phyloP scores from a whole-genome alignment of 2,888 invertebrate species.

The Lepidocyrtinus sp. region DNA sequence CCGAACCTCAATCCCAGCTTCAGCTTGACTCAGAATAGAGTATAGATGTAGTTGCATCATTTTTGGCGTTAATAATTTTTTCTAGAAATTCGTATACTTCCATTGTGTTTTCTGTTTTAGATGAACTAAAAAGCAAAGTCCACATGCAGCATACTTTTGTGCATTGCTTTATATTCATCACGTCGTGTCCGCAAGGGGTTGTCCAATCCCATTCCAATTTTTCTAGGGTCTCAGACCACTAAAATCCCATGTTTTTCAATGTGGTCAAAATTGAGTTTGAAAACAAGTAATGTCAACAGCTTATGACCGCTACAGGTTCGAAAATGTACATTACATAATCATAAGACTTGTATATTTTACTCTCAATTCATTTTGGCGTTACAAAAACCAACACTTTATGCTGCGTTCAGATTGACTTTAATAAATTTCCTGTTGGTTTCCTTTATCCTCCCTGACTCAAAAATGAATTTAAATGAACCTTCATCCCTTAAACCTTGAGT shows the following conservation, averaged over 20 bases:
- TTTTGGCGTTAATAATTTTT: background rate
- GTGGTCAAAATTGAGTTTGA: constrained; percentile 9
- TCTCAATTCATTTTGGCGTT: no score
- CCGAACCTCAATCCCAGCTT: no score
- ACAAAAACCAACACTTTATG: no score
- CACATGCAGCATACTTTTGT: no score
- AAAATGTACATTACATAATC: no score
- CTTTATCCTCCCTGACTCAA: no score
- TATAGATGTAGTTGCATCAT: background rate
- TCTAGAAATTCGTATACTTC: background rate
- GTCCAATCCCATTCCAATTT: constrained; percentile 46
- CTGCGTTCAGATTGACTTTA: background rate
- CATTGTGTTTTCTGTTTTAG: no score
- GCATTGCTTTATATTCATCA: constrained; percentile 47
- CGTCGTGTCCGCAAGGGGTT: constrained; percentile 44
- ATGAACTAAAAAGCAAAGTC: no score
- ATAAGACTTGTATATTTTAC: no score
- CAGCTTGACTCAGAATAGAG: no score
- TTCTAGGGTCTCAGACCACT: background rate
- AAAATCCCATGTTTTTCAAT: constrained; percentile 43
- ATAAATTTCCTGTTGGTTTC: background rate
- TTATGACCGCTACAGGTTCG: background rate
- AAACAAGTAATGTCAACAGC: background rate
- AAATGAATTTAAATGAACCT: no score
- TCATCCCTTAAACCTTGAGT: no score